Evolutionary conservation across 2,113 vertebrate genomes (phyloP).

Genomic region (Myrmecophaga tridactyla): DNA sequence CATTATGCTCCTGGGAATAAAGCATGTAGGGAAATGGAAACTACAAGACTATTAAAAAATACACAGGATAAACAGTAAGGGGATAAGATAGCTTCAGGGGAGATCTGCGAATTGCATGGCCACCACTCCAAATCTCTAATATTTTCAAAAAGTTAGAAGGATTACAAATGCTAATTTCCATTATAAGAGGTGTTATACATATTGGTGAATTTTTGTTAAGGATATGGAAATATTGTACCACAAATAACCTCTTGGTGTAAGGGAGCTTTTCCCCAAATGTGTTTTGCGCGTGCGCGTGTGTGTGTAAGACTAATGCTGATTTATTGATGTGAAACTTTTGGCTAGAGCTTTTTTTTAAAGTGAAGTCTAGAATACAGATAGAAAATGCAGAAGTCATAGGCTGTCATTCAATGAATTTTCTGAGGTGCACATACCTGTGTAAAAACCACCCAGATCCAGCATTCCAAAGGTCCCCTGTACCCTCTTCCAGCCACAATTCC

Average conservation of each 20-base stretch:
- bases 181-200: neutral
- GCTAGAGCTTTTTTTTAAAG: neutral
- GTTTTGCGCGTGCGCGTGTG: neutral
- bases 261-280: neutral
- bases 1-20: neutral
- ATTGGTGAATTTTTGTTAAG: neutral
- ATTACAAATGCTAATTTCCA: neutral
- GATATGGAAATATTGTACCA: neutral
- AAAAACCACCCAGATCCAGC: neutral
- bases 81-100: neutral
- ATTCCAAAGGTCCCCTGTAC: neutral
- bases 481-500: neutral
- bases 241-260: neutral
- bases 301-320: neutral
- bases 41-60: neutral
- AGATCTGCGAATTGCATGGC: neutral
- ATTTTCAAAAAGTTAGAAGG: neutral
- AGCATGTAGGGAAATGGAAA: neutral
- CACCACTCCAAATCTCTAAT: neutral
- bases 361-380: neutral
- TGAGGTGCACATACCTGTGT: neutral
- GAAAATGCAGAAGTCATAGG: neutral
- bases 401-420: neutral
- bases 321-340: neutral
- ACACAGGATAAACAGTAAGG: neutral